Percentiles rank a stretch among this genome's conserved stretches.
Evolutionary conservation across 2,797 vertebrate genomes (phyloP).

Genomic region (Cichlasoma orientale): DNA sequence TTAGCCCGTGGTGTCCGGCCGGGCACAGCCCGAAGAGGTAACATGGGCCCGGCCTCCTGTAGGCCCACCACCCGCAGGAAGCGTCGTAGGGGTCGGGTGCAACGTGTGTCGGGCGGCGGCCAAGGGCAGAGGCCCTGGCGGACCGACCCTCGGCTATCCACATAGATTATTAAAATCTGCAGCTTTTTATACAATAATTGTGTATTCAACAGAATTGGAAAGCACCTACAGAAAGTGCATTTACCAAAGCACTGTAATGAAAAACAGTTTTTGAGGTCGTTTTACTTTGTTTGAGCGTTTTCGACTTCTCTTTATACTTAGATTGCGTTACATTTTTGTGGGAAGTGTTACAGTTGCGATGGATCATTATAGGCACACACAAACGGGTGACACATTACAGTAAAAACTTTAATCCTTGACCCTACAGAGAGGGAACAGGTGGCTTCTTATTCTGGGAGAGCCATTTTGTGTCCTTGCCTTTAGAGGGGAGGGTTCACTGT

Average conservation of each 20-base stretch:
- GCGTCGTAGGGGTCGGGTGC: too few species aligned
- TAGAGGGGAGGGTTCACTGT: neutral
- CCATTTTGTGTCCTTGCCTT: neutral
- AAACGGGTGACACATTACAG: neutral
- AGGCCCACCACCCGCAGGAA: too few species aligned
- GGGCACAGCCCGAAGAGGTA: too few species aligned
- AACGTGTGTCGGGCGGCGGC: too few species aligned
- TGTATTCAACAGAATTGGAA: neutral
- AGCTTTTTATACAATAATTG: neutral
- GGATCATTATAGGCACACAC: neutral
- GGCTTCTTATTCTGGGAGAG: neutral
- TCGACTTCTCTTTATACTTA: neutral
- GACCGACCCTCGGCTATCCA: too few species aligned
- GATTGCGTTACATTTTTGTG: neutral
- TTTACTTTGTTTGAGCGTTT: neutral
- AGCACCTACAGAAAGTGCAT: neutral
- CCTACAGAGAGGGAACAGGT: neutral
- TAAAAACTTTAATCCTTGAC: neutral
- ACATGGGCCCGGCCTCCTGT: too few species aligned
- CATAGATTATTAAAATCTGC: neutral
- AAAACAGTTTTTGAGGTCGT: neutral
- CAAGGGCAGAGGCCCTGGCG: too few species aligned
- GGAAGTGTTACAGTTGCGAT: neutral
- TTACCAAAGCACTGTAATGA: neutral
- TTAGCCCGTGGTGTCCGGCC: too few species aligned